Base-by-base conservation (phyloP, 2,797 vertebrate genomes). In the Argentina silus region DNA sequence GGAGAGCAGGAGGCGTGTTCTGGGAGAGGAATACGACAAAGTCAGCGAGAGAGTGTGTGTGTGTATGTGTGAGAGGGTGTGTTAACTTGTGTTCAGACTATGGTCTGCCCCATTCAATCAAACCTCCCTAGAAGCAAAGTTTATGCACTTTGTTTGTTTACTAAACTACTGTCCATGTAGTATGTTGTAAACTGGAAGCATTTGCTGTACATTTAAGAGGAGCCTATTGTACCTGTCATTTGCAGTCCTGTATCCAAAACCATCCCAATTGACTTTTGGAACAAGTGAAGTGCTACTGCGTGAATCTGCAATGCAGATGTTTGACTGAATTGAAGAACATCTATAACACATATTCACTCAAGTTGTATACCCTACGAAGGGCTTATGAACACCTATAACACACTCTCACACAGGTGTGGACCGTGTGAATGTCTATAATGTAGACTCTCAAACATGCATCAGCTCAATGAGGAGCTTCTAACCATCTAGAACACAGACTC, bases 311-410 rank as follows among this genome's bases (percentile, higher is more conserved):
- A 14, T 66, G 44, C 10, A 11, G 63, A 3, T 36, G 27, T 65
- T 65, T 47, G 44, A 7, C 21, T 66, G 44, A 21, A 47, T 23
- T 11, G 10, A 36, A 36, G 27, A 36, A 36, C 27, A 36, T 36
- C 27, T 36, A 2, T 36, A 36, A 36, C 27, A 36, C 27, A 36
- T 36, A 36, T 36, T 36, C 27, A 36, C 27, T 36, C 27, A 36
- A 36, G 27, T 36, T n/a, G 0, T 66, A 66, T 19, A 66, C 44
- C 63, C 11, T 27, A 11, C 45, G 43, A 44, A 19, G 19, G 42
- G n/a, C n/a, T 64, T 66, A 23, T 48, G 17, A 66, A 48, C 43
- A 45, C 11, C 17, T 48, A 23, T 66, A 14, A 66, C 64, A 66
- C 56, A 57, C 9, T 8, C 7, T 48, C 47, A 48, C 47, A 48